Conservation (phyloP, 2,797 vertebrate species). For the Carcharodon carcharias region DNA sequence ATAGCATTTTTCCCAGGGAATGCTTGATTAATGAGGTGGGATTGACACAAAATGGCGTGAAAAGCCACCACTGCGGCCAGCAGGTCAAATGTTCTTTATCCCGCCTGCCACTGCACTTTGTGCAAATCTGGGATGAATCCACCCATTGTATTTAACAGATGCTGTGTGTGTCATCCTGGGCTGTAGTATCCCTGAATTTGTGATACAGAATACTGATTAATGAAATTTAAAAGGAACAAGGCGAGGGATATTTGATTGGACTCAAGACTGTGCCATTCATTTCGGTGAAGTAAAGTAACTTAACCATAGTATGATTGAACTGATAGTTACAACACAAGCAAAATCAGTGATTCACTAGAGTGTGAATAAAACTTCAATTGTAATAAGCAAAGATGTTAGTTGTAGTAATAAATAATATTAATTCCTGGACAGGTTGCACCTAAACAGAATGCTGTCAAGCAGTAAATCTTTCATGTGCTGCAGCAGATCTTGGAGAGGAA, state of each 20-base stretch:
- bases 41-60: too few relatives aligned
- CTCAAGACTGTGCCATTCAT: not conserved
- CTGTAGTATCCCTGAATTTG: not conserved
- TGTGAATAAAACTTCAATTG: not conserved
- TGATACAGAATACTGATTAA: not conserved
- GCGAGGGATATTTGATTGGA: not conserved
- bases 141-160: not conserved
- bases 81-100: too few relatives aligned
- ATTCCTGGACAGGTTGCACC: not conserved
- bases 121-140: too few relatives aligned
- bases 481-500: not conserved
- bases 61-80: too few relatives aligned
- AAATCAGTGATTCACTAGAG: not conserved
- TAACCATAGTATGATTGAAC: not conserved
- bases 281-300: not conserved
- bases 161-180: not conserved
- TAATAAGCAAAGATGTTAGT: constrained; percentile 23
- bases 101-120: too few relatives aligned
- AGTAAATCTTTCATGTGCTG: not conserved
- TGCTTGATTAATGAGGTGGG: too few relatives aligned
- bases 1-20: too few relatives aligned
- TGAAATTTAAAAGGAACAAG: not conserved
- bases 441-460: not conserved
- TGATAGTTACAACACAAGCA: not conserved
- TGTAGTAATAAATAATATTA: constrained; percentile 16